A percentile compares a stretch with the other conserved stretches of the same genome.
phyloP scores from a whole-genome alignment of 2,888 invertebrate genomes.

The Nomada ferruginata region DNA sequence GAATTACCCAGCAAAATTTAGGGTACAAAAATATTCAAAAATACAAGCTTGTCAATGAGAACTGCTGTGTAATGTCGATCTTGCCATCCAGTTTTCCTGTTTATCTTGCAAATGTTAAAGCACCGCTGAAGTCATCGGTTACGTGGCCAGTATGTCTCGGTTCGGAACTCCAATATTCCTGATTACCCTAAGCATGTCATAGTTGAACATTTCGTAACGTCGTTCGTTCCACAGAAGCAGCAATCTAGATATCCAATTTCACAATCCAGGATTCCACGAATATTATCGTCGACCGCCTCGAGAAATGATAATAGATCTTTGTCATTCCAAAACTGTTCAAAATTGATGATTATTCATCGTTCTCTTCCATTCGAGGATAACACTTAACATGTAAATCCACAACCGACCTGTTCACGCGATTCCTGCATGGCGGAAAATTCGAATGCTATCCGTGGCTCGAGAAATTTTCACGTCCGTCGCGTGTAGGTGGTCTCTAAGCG shows the following conservation, averaged over 20 bases:
- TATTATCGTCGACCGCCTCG: neutral
- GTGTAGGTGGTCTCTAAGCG: constrained; percentile 14
- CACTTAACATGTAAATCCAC: neutral
- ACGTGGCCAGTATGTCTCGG: constrained; percentile 14
- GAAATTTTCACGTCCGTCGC: neutral
- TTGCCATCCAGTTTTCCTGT: constrained; percentile 21
- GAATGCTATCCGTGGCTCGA: constrained; percentile 15
- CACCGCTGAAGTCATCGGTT: constrained; percentile 15
- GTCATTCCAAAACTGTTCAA: neutral
- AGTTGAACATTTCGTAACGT: constrained; percentile 19
- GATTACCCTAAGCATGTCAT: constrained; percentile 34
- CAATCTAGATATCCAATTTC: neutral
- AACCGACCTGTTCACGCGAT: neutral
- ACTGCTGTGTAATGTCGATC: neutral
- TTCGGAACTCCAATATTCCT: constrained; percentile 4
- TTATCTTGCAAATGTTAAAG: constrained; percentile 31
- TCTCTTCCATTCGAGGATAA: neutral
- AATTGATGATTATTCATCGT: neutral
- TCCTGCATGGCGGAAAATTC: neutral
- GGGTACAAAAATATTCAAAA: neutral
- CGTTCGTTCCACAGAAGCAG: neutral
- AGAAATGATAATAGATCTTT: neutral
- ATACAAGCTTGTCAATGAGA: neutral
- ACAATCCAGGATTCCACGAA: neutral
- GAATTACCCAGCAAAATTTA: no score